Evolutionary conservation across 2,797 vertebrate species (phyloP), one percentile per base, ranked within the genome.

Genomic region (Rhinogobio ventralis): DNA sequence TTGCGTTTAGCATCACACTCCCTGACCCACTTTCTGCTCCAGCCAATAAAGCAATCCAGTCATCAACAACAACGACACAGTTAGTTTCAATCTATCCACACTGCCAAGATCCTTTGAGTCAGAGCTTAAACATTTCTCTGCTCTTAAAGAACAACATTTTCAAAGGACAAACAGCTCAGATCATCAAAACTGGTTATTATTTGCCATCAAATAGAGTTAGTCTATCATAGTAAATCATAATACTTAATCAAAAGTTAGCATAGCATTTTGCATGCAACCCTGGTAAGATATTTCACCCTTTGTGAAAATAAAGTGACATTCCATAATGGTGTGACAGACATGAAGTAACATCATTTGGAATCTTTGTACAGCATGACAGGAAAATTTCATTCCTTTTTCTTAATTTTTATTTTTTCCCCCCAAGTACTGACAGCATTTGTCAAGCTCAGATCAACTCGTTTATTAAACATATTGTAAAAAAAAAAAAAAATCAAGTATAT

Each of bases 11-110:
- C n/a, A 64, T 23, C 25, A 62, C n/a, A 60, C 39, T 71, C 23
- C 33, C 57, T 83, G 74, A 86, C 74, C 85, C 81, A 83, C 67
- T 83, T 86, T 73, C 49, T 51, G 30, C 81, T 83, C 46, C 8
- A 64, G 80, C 81, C 81, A 86, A 78, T 73, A 64, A 86, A 72
- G 42, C 42, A 55, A 83, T 83, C n/a, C 62, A 77, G 15, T 30
- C 30, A 82, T 72, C 85, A 86, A 62, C 64, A 57, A 57, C 68
- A 25, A 57, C 55, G 39, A 51, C 69, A 49, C 57, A 72, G 25
- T 25, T 62, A 20, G 25, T 23, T 81, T 49, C 71, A 81, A 75
- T 74, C 33, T 33, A 45, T 64, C 77, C 14, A 2, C 28, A 5
- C 77, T 36, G 78, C 71, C 60, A 85, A 57, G 62, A 68, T 68